Evolutionary conservation across 2,888 invertebrate species (phyloP).

Genomic region (Pyrochroa serraticornis): DNA sequence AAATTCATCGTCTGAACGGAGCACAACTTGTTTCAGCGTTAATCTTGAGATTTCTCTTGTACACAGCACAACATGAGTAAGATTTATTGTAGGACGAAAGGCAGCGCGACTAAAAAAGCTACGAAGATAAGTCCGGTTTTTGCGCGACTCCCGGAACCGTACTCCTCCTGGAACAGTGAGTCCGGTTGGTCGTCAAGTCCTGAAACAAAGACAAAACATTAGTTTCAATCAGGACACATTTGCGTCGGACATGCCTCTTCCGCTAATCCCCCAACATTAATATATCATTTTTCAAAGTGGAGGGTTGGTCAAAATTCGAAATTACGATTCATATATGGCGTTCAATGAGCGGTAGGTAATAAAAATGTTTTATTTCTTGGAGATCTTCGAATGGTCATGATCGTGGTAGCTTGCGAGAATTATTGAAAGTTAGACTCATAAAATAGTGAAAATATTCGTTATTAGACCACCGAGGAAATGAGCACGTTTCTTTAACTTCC

Average conservation of each 20-base stretch:
- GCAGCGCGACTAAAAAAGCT: constrained; percentile 44
- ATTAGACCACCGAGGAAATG: no score
- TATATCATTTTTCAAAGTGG: no score
- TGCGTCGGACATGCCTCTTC: background rate
- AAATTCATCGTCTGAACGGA: constrained; percentile 35
- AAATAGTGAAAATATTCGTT: no score
- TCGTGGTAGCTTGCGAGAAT: no score
- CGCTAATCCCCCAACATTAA: background rate
- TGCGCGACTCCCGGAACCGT: constrained; percentile 38
- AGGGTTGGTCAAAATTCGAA: no score
- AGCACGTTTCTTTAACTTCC: no score
- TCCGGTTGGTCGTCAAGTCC: constrained; percentile 47
- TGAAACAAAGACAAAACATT: constrained; percentile 37
- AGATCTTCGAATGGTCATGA: no score
- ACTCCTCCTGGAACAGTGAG: constrained; percentile 48
- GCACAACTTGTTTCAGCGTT: constrained; percentile 30
- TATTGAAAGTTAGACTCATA: no score
- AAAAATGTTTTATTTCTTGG: no score
- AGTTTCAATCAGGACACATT: constrained; percentile 22
- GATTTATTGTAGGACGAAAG: constrained; percentile 49
- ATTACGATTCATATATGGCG: no score
- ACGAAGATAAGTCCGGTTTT: constrained; percentile 38
- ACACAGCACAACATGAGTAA: constrained; percentile 33
- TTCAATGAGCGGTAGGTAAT: no score
- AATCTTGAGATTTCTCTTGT: constrained; percentile 30